These are phyloP conservation scores for Thunnus albacares DNA, from an alignment of 2,797 vertebrate species.

Conservation along the genomic window DNA sequence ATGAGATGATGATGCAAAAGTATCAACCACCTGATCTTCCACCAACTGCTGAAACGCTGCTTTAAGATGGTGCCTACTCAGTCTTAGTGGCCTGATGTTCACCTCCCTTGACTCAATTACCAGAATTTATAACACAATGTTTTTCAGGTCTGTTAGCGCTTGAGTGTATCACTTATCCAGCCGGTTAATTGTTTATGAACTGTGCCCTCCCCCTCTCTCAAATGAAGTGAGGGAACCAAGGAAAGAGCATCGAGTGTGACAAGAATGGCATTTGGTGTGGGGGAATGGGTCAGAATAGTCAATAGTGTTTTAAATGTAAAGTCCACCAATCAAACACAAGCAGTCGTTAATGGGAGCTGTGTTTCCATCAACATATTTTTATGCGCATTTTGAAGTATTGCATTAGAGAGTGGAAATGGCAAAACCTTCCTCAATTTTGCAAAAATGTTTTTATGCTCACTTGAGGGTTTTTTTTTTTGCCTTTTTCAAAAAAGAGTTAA, in stretches of 20 bases:
- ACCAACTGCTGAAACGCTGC: slow-evolving; percentile 10
- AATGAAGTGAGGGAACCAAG: slow-evolving; percentile 70
- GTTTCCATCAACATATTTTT: no score
- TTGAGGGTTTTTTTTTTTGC: no score
- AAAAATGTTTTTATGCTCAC: no score
- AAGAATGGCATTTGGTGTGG: slow-evolving; percentile 62
- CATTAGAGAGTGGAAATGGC: no score
- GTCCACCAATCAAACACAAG: slow-evolving; percentile 49
- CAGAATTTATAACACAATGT: slow-evolving; percentile 80
- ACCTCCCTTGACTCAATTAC: slow-evolving; percentile 81
- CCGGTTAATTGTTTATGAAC: slow-evolving; percentile 86
- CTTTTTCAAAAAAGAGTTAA: no score
- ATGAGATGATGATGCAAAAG: slow-evolving; percentile 22
- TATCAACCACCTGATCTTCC: slow-evolving; percentile 1
- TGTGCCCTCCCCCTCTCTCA: slow-evolving; percentile 72
- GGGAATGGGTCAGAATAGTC: slow-evolving; percentile 68
- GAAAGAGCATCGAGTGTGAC: slow-evolving; percentile 66
- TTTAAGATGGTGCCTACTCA: slow-evolving; percentile 33
- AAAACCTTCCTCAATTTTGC: no score
- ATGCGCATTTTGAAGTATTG: no score
- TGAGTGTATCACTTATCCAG: slow-evolving; percentile 85
- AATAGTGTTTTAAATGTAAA: slow-evolving; percentile 65
- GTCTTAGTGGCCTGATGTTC: slow-evolving; percentile 57
- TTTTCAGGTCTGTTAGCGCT: slow-evolving; percentile 83
- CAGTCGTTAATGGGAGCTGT: slow-evolving; percentile 16